Evolutionary conservation across 1,140 invertebrate genomes (phyloP).

Genomic region (Drosophila navojoa): DNA sequence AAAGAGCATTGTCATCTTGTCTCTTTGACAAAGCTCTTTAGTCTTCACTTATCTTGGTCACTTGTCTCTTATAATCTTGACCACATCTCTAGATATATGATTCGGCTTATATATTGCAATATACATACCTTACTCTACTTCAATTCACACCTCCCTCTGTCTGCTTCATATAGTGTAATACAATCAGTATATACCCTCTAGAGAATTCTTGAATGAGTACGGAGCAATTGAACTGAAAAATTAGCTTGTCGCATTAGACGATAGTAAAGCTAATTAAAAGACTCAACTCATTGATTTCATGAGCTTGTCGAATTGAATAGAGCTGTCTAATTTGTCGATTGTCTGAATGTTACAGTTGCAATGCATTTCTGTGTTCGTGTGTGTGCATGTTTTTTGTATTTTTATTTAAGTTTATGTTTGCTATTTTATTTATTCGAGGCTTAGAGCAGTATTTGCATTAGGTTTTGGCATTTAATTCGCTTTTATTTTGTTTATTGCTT

Average conservation of each 20-base stretch:
- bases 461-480: conserved; percentile 38
- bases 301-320: conserved; percentile 27
- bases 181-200: no score
- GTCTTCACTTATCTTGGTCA: no score
- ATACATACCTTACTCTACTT: no score
- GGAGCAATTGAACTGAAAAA: neutral
- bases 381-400: neutral
- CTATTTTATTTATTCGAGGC: neutral
- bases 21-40: no score
- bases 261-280: conserved; percentile 29
- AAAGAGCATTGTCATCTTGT: no score
- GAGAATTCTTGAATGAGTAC: no score
- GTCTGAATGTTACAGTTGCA: conserved; percentile 26
- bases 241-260: conserved; percentile 9
- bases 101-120: no score
- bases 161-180: no score
- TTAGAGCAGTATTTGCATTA: conserved; percentile 42
- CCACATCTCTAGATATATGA: no score
- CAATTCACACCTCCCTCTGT: no score
- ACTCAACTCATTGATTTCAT: conserved; percentile 16
- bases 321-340: conserved; percentile 27
- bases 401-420: conserved; percentile 12
- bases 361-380: conserved; percentile 2
- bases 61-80: no score
- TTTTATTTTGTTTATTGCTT: conserved; percentile 18